Percentiles rank a stretch among this genome's conserved stretches.
Conservation (phyloP, 2,113 vertebrate genomes). For the Pyrgilauda ruficollis region DNA sequence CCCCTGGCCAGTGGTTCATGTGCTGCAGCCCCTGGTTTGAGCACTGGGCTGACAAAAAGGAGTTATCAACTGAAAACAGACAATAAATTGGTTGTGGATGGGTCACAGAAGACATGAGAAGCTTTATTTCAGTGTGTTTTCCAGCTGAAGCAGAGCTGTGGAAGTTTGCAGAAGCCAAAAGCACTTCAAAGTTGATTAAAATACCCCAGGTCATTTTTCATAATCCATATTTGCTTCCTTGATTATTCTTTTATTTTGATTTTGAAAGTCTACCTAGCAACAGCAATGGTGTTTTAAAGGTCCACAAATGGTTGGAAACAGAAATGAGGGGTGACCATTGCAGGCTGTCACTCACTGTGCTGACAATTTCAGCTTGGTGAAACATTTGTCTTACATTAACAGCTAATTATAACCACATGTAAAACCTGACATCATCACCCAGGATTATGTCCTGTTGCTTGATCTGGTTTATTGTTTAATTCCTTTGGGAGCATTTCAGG, state of each 20-base stretch:
- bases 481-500: background rate
- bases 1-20: background rate
- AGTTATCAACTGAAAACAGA: background rate
- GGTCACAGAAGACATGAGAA: background rate
- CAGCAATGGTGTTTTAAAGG: background rate
- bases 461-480: background rate
- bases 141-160: background rate
- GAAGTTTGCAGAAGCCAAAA: background rate
- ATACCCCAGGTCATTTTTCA: background rate
- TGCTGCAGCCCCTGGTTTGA: background rate
- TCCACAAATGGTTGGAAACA: background rate
- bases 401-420: background rate
- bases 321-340: background rate
- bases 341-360: background rate
- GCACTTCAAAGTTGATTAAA: background rate
- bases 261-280: background rate
- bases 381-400: background rate
- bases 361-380: background rate
- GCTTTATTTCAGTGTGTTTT: background rate
- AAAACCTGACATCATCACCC: background rate
- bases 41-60: background rate
- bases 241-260: background rate
- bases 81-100: rapidly evolving
- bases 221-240: background rate
- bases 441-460: background rate